Base-by-base conservation (phyloP, 2,888 invertebrate species). In the Gibbula magus region DNA sequence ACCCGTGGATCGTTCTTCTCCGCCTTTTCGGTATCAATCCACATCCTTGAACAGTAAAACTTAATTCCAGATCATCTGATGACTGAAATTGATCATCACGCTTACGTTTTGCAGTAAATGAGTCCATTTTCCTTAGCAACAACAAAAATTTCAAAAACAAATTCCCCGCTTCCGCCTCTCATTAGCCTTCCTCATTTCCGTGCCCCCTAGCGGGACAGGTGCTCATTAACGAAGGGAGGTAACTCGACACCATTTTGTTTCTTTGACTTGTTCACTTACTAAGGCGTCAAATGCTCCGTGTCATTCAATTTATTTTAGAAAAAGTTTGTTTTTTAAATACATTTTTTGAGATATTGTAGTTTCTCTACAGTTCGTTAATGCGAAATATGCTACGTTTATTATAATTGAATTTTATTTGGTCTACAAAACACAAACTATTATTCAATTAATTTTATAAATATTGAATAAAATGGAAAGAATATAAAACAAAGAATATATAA, bases 81-180 rank as follows among this genome's bases (percentile, higher is more conserved):
- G 53, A 53, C 20, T 77, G 67, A 39, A 85, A 85, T 87, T 88
- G 88, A 86, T 87, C 82, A 78, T 87, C 88, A 79, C 88, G 87
- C 88, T 88, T 88, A 76, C 87, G 81, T 61, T 61, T 79, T 86
- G 86, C 51, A 85, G 82, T 82, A 61, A 61, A 61, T 61, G 61
- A 29, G 18, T 61, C 61, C 61, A 61, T 61, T 61, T 61, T 61
- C 29, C 61, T 29, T 61, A 61, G 61, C 61, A 61, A 66, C 61
- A 61, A 25, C 29, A 61, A 61, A 29, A 25, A 13, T 61, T 61
- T 77, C 67, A 52, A 84, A 85, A 86, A 86, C 87, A 88, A 88
- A 81, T 79, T 87, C 87, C 81, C 88, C 88, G 82, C 79, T 88
- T 88, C 54, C 86, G 83, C 81, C 82, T 84, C 67, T 85, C 78